Conservation (phyloP, 2,797 vertebrate genomes). For the Crypturellus tataupa region DNA sequence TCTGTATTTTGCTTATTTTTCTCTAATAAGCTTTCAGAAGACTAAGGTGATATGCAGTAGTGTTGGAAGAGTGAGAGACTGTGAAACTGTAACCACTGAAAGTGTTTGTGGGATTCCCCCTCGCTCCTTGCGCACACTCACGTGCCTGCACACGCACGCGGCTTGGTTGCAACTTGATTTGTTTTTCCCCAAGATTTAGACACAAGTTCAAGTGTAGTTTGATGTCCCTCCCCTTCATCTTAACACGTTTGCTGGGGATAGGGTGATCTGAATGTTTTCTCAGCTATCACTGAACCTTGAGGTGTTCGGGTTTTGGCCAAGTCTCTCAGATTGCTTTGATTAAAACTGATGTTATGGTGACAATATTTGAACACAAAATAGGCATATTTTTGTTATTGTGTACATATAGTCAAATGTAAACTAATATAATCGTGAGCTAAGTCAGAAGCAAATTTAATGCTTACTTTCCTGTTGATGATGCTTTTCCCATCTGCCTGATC, state of each 20-base stretch:
- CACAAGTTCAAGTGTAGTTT: background rate
- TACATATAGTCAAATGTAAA: background rate
- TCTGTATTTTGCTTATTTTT: background rate
- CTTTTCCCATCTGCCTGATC: background rate
- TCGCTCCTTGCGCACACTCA: accelerated
- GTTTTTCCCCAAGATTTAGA: background rate
- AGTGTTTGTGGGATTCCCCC: background rate
- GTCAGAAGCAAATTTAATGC: background rate
- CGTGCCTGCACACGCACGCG: accelerated
- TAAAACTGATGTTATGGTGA: background rate
- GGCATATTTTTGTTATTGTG: background rate
- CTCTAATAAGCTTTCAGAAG: background rate
- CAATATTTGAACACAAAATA: background rate
- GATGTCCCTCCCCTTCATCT: background rate
- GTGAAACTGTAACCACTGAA: background rate
- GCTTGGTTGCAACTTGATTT: background rate
- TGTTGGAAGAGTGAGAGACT: background rate
- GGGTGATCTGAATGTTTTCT: background rate
- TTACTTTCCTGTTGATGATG: background rate
- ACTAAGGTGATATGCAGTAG: background rate
- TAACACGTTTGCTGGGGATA: background rate
- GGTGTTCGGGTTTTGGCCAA: background rate
- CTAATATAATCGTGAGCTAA: background rate
- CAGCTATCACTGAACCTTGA: background rate
- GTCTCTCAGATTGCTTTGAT: background rate